A percentile compares a stretch with the other conserved stretches of the same genome.
Conservation (phyloP, 2,797 vertebrate species). For the Trachops cirrhosus region DNA sequence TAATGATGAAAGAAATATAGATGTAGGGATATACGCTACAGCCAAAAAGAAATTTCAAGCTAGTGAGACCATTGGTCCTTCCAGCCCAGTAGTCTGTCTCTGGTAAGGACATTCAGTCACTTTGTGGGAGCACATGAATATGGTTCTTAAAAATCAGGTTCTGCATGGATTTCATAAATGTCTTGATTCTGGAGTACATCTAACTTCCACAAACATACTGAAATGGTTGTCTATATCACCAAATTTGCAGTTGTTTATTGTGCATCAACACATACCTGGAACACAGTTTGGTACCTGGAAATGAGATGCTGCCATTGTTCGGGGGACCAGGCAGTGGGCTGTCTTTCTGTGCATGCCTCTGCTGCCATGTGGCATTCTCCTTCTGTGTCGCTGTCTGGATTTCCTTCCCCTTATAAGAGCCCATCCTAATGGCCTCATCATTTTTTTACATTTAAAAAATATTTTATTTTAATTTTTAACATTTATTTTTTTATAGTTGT, state of each 20-base stretch:
- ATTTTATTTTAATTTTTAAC: no score
- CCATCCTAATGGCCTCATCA: background rate
- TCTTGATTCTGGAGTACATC: background rate
- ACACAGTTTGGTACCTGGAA: background rate
- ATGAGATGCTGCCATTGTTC: background rate
- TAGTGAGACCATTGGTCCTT: background rate
- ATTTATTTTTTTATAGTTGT: no score
- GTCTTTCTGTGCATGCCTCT: background rate
- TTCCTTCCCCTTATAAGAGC: background rate
- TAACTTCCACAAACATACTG: background rate
- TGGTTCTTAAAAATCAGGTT: background rate
- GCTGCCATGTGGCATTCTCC: background rate
- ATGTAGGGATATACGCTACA: background rate
- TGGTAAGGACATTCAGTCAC: background rate
- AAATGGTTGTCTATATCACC: background rate
- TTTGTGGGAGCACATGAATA: background rate
- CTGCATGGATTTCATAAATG: background rate
- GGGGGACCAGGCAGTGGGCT: background rate
- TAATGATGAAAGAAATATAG: background rate
- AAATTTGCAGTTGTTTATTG: background rate
- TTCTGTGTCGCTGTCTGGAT: background rate
- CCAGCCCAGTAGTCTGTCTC: background rate
- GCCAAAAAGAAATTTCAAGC: background rate
- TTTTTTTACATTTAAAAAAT: no score
- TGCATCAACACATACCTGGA: background rate